Percentiles rank a stretch among this genome's conserved stretches.
These are phyloP conservation scores for Nautilus pompilius DNA, from an alignment of 1,140 invertebrate genomes.

Conservation along the genomic window DNA sequence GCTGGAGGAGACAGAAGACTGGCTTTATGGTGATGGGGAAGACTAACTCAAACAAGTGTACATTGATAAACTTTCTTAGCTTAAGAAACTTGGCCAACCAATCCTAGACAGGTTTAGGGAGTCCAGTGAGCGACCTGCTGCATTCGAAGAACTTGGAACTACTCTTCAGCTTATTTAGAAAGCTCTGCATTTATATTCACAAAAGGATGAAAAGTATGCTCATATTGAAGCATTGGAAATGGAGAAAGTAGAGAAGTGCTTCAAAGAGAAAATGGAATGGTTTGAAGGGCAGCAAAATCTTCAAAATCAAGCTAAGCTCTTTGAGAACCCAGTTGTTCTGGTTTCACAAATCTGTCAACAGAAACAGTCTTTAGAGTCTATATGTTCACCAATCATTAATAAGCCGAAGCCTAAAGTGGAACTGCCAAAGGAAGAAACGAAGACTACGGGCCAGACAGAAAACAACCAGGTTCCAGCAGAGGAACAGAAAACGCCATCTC, in stretches of 20 bases:
- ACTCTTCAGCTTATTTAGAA: constrained; percentile 74
- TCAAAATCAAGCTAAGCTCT: constrained; percentile 62
- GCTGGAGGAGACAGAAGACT: constrained; percentile 85
- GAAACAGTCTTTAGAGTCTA: constrained; percentile 68
- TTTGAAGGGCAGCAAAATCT: constrained; percentile 68
- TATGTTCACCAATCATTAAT: constrained; percentile 72
- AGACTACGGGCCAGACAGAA: neutral
- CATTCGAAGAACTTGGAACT: constrained; percentile 73
- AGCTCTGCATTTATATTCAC: constrained; percentile 65
- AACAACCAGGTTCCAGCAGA: too few relatives aligned
- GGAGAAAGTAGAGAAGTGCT: constrained; percentile 63
- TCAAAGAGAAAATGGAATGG: constrained; percentile 65
- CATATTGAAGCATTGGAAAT: constrained; percentile 80
- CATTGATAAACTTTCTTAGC: constrained; percentile 63
- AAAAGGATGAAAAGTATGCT: constrained; percentile 71
- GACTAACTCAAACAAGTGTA: constrained; percentile 85
- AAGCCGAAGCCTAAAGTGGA: constrained; percentile 83
- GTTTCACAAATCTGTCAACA: constrained; percentile 73
- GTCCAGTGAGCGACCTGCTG: constrained; percentile 70
- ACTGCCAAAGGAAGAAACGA: constrained; percentile 40
- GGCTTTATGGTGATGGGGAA: constrained; percentile 89
- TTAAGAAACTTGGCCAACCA: constrained; percentile 73
- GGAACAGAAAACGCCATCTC: too few relatives aligned
- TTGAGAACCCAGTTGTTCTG: constrained; percentile 66
- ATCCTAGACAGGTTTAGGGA: constrained; percentile 78